Evolutionary conservation across 2,888 invertebrate species (phyloP), one percentile per base, ranked within the genome.

Genomic region (Leistus spinibarbis): DNA sequence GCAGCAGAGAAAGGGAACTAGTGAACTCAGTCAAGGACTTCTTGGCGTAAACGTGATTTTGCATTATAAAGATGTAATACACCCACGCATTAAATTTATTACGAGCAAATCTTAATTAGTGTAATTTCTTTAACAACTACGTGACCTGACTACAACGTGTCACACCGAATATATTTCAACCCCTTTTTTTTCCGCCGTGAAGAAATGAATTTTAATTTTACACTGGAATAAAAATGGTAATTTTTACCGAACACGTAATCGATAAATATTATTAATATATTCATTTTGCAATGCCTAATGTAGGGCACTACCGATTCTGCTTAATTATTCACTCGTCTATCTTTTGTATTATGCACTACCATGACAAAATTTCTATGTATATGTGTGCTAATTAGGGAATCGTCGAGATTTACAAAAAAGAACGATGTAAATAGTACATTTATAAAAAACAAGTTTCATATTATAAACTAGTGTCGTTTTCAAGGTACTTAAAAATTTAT

Each of bases 101-200:
- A 68, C 54, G 17, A 56, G 69, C 75, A 75, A 75, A 75, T 75
- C 75, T 75, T 68, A 75, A 75, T 75, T 75, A 75, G 69, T 64
- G 75, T 56, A 75, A 69, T 74, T 74, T 67, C 67, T 74, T 74
- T 20, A 54, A 19, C 19, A 64, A 53, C 40, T 67, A 75, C 69
- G 75, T 56, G 68, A 54, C 40, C 10, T 10, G 75, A 60, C 60
- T 60, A 19, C 17, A n/a, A 60, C 60, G 7, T 40, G 40, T 40
- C 40, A 40, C 7, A 7, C 10, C 40, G 40, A 40, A 40, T 40
- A 40, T 40, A 40, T 40, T 40, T 40, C 40, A 40, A 10, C 40
- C 13, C 40, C 40, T 40, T 40, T 7, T 40, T 40, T 40, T 40
- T 20, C 56, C 67, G 20, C 20, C n/a, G 67, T n/a, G n/a, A 24